These are phyloP conservation scores for Camponotus floridanus DNA, from an alignment of 1,140 invertebrate genomes.

Conservation along the genomic window DNA sequence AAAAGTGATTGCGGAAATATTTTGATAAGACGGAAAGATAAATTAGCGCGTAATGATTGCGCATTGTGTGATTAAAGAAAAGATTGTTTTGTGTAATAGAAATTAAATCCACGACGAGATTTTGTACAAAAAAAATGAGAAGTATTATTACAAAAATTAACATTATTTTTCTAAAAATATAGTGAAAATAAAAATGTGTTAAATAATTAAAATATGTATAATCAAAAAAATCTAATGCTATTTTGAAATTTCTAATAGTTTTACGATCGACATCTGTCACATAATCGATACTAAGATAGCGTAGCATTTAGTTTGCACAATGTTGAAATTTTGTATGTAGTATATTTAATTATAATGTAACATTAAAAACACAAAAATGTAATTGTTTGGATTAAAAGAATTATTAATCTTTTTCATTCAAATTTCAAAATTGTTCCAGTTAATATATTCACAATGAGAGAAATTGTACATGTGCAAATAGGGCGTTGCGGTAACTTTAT, in stretches of 20 bases:
- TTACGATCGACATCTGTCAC: neutral
- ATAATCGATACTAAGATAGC: neutral
- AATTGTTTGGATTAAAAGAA: neutral
- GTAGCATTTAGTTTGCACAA: neutral
- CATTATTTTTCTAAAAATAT: too few relatives aligned
- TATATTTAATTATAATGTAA: neutral
- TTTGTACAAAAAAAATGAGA: neutral
- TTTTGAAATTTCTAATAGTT: neutral
- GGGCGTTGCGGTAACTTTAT: conserved; percentile 97
- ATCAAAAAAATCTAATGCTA: neutral
- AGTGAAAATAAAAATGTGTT: too few relatives aligned
- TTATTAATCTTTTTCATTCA: neutral
- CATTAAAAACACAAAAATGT: neutral
- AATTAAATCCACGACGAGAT: neutral
- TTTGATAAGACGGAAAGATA: neutral
- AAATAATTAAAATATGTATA: neutral
- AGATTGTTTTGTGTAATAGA: neutral
- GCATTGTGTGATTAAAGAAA: neutral
- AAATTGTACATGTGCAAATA: conserved; percentile 96
- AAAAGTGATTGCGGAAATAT: neutral
- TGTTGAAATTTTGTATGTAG: neutral
- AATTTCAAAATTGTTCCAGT: conserved; percentile 51
- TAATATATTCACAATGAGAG: conserved; percentile 90
- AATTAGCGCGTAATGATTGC: neutral
- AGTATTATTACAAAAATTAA: neutral